Evolutionary conservation across 1,140 invertebrate species (phyloP), one percentile per base, ranked within the genome.

Genomic region (Eriocheir sinensis): DNA sequence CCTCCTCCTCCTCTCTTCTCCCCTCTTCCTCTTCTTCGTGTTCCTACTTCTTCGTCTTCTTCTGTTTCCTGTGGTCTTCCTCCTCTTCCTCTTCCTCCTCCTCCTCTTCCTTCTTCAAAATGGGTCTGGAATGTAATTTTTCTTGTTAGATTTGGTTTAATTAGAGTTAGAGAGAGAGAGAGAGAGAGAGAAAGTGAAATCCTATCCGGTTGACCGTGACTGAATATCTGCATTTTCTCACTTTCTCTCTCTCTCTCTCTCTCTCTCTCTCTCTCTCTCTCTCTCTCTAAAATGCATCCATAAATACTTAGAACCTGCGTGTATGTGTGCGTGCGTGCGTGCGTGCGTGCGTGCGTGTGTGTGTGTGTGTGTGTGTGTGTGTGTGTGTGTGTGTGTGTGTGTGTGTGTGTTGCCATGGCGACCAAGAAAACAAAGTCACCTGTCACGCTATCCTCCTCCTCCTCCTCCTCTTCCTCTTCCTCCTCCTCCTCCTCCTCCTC

Each of bases 301-400:
- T 89, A 30, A 41, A 44, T 32, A 38, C 4, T 89, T 53, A 12
- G 3, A 40, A 15, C 21, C 21, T 12, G 86, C 6, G 41, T 83
- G 81, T 83, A 44, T 89, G 40, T 41, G 40, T 89, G 88, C 48
- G 88, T 89, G 88, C 48, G 88, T 89, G 88, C 48, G 88, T 89
- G 88, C 48, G 88, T 89, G 88, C n/a, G 38, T 89, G 36, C n/a
- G 38, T 89, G 38, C 41, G 85, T 88, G 85, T 88, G 85, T 88
- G 38, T 32, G 86, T n/a, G 38, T n/a, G 86, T 30, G 81, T 32
- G 8, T 40, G 83, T 40, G 83, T 40, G 83, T 17, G 83, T 40
- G 83, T 40, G 83, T 40, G 83, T 40, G 60, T 72, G 60, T 72
- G 27, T 72, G 27, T 72, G 8, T n/a, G 12, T 72, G 60, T 12